Evolutionary conservation across 2,113 vertebrate genomes (phyloP).

Genomic region (Crotalus tigris): DNA sequence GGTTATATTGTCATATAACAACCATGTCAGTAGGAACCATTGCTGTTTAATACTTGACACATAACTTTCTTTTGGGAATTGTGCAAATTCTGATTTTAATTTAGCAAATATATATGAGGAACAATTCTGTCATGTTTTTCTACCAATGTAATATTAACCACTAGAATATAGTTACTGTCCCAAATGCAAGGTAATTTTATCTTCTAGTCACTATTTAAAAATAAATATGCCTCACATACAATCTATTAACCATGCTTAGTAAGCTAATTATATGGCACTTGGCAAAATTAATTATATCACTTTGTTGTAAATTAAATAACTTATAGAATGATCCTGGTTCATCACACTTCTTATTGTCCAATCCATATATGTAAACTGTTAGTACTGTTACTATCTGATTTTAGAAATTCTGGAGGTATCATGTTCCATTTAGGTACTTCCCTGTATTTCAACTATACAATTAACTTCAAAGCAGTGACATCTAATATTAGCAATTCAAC

Average conservation of each 20-base stretch:
- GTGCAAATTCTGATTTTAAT: background rate
- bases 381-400: background rate
- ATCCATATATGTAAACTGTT: background rate
- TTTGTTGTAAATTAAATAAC: background rate
- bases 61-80: background rate
- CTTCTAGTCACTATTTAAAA: background rate
- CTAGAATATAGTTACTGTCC: background rate
- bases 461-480: background rate
- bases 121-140: background rate
- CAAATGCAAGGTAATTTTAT: background rate
- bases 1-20: no score
- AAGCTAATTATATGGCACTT: background rate
- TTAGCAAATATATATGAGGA: background rate
- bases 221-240: background rate
- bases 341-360: background rate
- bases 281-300: background rate
- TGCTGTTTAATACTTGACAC: background rate
- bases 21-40: no score
- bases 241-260: background rate
- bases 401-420: background rate
- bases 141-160: background rate
- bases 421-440: background rate
- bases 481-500: background rate
- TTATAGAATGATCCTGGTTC: background rate
- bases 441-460: background rate